Percentiles rank a stretch among this genome's conserved stretches.
Conservation (phyloP, 2,797 vertebrate genomes). For the Aldrovandia affinis region DNA sequence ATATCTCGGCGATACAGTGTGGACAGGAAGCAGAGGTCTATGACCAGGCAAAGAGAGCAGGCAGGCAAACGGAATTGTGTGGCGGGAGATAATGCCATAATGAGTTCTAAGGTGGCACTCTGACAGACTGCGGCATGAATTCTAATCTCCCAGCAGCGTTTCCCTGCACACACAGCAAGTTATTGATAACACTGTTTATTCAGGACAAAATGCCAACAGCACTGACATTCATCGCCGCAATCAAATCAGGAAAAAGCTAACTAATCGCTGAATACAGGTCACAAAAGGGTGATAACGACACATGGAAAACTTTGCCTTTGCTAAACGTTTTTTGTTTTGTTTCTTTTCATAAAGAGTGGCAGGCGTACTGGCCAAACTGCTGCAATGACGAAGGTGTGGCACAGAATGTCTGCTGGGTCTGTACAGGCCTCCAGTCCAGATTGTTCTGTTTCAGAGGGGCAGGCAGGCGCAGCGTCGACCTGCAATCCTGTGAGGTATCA, state of each 20-base stretch:
- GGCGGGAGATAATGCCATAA: neutral
- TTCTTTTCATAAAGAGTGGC: neutral
- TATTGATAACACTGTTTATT: constrained; percentile 33
- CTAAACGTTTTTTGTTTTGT: no score
- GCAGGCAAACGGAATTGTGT: neutral
- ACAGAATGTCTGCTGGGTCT: neutral
- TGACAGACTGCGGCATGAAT: constrained; percentile 21
- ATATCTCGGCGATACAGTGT: neutral
- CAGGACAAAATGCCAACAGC: constrained; percentile 19
- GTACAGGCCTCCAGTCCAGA: neutral
- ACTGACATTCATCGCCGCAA: constrained; percentile 5
- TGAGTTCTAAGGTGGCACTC: constrained; percentile 18
- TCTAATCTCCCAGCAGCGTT: constrained; percentile 28
- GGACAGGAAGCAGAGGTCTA: neutral
- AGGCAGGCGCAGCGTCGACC: neutral
- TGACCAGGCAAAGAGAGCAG: constrained; percentile 17
- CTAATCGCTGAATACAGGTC: neutral
- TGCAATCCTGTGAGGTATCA: neutral
- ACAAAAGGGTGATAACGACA: neutral
- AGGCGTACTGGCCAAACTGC: neutral
- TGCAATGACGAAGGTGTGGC: neutral
- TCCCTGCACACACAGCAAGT: constrained; percentile 19
- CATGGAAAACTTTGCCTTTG: neutral
- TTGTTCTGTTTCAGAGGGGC: neutral
- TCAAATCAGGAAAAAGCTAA: constrained; percentile 18